Evolutionary conservation across 1,140 invertebrate genomes (phyloP).

Genomic region (Bombus waltoni): DNA sequence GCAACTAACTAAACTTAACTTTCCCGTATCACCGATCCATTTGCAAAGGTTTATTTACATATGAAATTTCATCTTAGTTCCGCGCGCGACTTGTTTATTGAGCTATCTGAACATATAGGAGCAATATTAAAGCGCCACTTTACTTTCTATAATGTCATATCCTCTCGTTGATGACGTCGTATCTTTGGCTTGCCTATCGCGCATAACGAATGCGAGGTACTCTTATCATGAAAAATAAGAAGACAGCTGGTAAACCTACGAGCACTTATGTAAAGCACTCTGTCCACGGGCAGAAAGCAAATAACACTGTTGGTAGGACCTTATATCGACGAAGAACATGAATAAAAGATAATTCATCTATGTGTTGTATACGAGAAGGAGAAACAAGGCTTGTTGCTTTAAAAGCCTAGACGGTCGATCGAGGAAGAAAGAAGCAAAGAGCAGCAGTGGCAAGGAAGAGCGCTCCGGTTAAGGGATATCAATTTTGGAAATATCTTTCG

Average conservation of each 20-base stretch:
- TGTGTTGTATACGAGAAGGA: constrained; percentile 56
- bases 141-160: background rate
- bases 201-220: constrained; percentile 3
- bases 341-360: constrained; percentile 79
- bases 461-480: background rate
- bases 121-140: background rate
- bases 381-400: constrained; percentile 54
- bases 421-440: constrained; percentile 15
- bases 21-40: background rate
- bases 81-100: background rate
- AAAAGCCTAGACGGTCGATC: constrained; percentile 13
- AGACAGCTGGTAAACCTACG: constrained; percentile 52
- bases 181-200: constrained; percentile 7
- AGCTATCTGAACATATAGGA: background rate
- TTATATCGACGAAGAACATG: constrained; percentile 59
- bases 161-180: too few relatives aligned
- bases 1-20: background rate
- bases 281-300: constrained; percentile 58
- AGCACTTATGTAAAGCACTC: constrained; percentile 65
- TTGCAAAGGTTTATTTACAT: background rate
- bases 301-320: constrained; percentile 37
- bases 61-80: too few relatives aligned
- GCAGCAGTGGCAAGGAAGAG: too few relatives aligned
- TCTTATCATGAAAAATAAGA: constrained; percentile 51
- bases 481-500: background rate